These are phyloP conservation scores for Mus caroli DNA, from an alignment of 2,797 vertebrate genomes.

Conservation along the genomic window DNA sequence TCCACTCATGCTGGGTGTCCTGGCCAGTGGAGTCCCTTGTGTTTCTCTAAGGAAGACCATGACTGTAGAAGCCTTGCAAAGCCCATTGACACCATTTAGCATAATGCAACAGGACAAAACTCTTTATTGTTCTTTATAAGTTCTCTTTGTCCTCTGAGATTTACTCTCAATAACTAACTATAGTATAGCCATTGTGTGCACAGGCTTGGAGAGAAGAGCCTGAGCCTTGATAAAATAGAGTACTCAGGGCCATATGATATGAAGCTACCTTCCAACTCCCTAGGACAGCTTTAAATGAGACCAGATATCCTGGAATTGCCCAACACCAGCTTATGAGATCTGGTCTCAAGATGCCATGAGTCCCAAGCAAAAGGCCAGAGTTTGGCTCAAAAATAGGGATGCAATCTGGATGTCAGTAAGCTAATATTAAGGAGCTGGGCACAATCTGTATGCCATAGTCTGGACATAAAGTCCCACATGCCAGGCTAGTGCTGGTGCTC, in stretches of 20 bases:
- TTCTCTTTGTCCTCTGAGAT: background rate
- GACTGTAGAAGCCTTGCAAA: background rate
- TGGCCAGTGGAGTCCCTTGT: background rate
- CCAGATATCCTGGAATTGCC: background rate
- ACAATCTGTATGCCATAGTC: too few relatives aligned
- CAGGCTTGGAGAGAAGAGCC: background rate
- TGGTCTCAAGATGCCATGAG: background rate
- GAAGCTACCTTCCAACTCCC: background rate
- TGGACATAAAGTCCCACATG: background rate
- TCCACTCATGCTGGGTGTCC: background rate
- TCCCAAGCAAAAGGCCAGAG: background rate
- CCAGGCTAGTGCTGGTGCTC: background rate
- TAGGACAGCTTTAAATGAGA: constrained; percentile 8
- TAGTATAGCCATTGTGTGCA: background rate
- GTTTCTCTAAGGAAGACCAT: background rate
- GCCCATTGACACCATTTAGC: background rate
- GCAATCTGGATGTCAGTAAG: background rate
- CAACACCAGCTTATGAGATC: background rate
- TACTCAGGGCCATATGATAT: background rate
- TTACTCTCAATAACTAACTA: background rate
- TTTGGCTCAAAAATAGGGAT: background rate
- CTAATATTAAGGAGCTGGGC: background rate
- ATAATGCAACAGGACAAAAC: constrained; percentile 4
- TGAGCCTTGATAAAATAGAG: background rate
- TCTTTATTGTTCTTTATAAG: background rate